Evolutionary conservation across 1,140 invertebrate genomes (phyloP).

Genomic region (Apis florea): DNA sequence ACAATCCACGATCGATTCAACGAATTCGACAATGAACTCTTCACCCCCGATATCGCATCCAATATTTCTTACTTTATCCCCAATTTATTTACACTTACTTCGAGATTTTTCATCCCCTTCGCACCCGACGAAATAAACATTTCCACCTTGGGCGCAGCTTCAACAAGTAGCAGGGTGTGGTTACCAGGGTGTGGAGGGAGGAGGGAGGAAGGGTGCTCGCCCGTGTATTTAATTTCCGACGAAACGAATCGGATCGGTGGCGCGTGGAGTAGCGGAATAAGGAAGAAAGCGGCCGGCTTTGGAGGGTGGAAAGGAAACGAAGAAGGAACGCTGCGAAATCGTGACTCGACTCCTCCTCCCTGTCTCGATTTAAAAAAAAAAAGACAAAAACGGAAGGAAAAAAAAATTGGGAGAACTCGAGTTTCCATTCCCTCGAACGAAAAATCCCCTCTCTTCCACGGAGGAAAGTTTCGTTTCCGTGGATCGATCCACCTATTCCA

Average conservation of each 20-base stretch:
- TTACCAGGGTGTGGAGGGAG: conserved; percentile 47
- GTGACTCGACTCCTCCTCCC: conserved; percentile 42
- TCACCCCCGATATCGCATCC: too few species aligned
- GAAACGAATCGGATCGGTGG: conserved; percentile 70
- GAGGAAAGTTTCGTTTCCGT: too few species aligned
- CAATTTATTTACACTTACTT: too few species aligned
- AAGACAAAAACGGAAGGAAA: too few species aligned
- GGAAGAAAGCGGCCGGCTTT: not conserved
- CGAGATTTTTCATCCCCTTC: too few species aligned
- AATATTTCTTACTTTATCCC: too few species aligned
- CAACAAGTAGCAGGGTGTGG: conserved; percentile 74
- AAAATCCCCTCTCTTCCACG: too few species aligned
- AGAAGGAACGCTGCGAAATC: conserved; percentile 44
- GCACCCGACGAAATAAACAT: conserved; percentile 44
- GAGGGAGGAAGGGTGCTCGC: conserved; percentile 35
- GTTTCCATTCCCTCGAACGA: too few species aligned
- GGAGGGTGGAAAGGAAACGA: conserved; percentile 2
- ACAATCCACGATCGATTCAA: too few species aligned
- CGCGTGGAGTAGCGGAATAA: conserved; percentile 15
- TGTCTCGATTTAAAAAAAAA: conserved; percentile 59
- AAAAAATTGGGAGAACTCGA: not conserved
- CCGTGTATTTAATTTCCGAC: conserved; percentile 77
- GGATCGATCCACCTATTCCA: too few species aligned
- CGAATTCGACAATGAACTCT: too few species aligned
- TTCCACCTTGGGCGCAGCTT: conserved; percentile 68